Base-by-base conservation (phyloP, 2,888 invertebrate species). In the Drosophila cognata region DNA sequence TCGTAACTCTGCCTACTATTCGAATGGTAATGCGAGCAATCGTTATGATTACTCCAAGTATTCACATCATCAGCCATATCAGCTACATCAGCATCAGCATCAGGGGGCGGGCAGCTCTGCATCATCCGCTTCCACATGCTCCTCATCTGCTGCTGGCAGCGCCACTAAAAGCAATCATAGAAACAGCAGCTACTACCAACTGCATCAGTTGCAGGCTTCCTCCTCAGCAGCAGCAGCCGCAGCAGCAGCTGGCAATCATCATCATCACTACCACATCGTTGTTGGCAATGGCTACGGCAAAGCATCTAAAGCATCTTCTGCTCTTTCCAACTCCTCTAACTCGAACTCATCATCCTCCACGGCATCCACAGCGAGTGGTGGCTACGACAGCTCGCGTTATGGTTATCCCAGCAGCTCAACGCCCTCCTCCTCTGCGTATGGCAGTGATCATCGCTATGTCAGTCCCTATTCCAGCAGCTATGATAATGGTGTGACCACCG, bases 401-500 rank as follows among this genome's bases (percentile, higher is more conserved):
- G 82, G 77, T 6, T 89, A 89, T 56, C 72, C 85, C 61, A 64
- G 79, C 43, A 41, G 65, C n/a, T 81, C 85, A 77, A 83, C 91
- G 3, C 89, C 92, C 60, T 85, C 91, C n/a, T 21, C 57, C 43
- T 31, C 29, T 13, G 25, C 56, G 64, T 90, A 90, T 35, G 67
- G 71, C 76, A 86, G 68, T 52, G 92, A 93, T 77, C 91, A 93
- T 80, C 92, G 93, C 29, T 93, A 93, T 75, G 84, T 92, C 48
- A 93, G 93, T 77, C 93, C 93, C 58, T 93, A 93, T 71, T 76
- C 90, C 57, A 92, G 92, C 63, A 92, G 90, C 67, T 93, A 93
- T 79, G 93, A 93, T 68, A 93, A 93, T 79, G 93, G 93, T 31
- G 88, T 93, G 21, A 93, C 93, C 11, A 93, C 93, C n/a, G 93